phyloP scores from a whole-genome alignment of 2,113 vertebrate genomes.

The Rhinolophus sinicus region DNA sequence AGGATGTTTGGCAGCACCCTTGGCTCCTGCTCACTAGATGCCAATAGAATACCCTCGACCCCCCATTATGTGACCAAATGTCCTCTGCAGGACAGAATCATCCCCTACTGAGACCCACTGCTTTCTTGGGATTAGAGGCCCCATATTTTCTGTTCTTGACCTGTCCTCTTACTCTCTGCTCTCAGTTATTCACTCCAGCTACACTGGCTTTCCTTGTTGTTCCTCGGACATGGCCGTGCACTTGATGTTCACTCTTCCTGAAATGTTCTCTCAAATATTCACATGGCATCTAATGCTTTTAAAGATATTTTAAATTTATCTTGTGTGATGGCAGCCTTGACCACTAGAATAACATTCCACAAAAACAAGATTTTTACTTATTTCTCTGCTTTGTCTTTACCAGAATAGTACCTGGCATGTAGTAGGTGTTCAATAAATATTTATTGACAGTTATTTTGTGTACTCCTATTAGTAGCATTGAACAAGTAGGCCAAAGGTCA shows the following conservation, averaged over 20 bases:
- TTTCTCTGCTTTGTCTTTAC: background rate
- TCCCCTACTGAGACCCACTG: background rate
- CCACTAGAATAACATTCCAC: background rate
- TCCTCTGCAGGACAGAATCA: background rate
- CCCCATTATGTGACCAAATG: fast-evolving
- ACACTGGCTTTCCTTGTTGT: background rate
- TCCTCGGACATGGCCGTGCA: background rate
- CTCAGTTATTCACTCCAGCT: background rate
- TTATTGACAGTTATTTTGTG: background rate
- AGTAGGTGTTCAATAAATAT: background rate
- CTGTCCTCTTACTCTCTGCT: background rate
- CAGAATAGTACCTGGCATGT: background rate
- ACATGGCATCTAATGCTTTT: background rate
- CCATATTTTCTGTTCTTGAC: background rate
- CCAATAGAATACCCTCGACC: background rate
- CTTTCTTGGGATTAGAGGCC: background rate
- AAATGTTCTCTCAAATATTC: background rate
- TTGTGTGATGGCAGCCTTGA: background rate
- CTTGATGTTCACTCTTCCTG: background rate
- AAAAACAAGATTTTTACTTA: background rate
- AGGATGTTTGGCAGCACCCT: background rate
- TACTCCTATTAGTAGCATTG: background rate
- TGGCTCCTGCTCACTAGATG: background rate
- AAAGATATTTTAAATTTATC: background rate
- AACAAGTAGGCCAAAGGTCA: background rate